Evolutionary conservation across 2,113 vertebrate genomes (phyloP).

Genomic region (Syngnathus floridae): DNA sequence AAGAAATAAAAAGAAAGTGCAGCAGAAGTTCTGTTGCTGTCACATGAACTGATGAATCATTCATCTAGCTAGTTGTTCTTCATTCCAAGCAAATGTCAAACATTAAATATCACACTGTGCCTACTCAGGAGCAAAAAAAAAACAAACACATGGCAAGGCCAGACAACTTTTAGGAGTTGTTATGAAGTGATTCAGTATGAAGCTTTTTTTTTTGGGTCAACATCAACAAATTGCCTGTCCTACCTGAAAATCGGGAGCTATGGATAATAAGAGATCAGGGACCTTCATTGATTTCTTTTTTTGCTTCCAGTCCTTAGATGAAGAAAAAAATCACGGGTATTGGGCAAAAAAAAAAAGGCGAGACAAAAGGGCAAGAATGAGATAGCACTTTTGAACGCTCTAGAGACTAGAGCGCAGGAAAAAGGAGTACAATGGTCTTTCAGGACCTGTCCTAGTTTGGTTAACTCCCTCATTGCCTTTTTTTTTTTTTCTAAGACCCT

Average conservation of each 20-base stretch:
- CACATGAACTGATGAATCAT: not conserved
- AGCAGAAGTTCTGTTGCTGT: too few species aligned
- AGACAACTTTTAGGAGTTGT: not conserved
- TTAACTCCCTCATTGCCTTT: slow-evolving; percentile 22
- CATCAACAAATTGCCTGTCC: too few species aligned
- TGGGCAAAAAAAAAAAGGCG: slow-evolving; percentile 23
- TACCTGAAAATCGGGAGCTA: too few species aligned
- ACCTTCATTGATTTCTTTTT: not conserved
- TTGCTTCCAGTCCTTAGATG: not conserved
- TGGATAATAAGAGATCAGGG: not conserved
- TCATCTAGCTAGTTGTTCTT: not conserved
- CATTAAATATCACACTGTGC: not conserved
- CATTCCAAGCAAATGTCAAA: slow-evolving; percentile 9
- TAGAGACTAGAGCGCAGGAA: slow-evolving; percentile 36
- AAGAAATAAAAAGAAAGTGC: too few species aligned
- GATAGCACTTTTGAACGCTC: slow-evolving; percentile 60
- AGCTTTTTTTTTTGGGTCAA: too few species aligned
- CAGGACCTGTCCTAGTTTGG: slow-evolving; percentile 64
- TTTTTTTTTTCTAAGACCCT: slow-evolving; percentile 19
- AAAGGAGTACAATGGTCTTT: slow-evolving; percentile 63
- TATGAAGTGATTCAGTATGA: too few species aligned
- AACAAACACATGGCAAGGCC: not conserved
- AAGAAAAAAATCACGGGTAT: slow-evolving; percentile 6
- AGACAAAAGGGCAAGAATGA: slow-evolving; percentile 45
- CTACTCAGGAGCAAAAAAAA: not conserved